These are phyloP conservation scores for Globia sparganii DNA, from an alignment of 2,888 invertebrate genomes.

Conservation along the genomic window DNA sequence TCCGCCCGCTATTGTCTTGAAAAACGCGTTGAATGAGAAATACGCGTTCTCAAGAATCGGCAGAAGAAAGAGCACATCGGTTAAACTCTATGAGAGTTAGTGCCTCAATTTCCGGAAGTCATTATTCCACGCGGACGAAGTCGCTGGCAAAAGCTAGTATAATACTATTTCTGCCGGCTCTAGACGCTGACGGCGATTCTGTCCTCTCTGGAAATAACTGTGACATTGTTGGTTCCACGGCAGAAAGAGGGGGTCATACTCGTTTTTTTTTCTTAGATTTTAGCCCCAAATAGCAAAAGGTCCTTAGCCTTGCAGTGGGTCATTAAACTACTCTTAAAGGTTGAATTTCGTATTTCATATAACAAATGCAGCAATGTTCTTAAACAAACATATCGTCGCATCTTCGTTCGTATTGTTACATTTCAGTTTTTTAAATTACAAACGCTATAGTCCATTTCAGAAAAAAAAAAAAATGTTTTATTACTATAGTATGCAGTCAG, in stretches of 20 bases:
- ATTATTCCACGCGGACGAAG: no score
- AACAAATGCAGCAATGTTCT: background rate
- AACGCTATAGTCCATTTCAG: background rate
- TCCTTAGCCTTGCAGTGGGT: background rate
- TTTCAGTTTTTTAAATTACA: background rate
- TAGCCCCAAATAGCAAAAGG: background rate
- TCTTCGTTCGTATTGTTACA: background rate
- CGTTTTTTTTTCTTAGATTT: background rate
- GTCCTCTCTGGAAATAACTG: background rate
- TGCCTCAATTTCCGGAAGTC: no score
- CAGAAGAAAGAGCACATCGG: no score
- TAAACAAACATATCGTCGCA: background rate
- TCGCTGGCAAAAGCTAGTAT: no score
- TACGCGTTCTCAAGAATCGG: no score
- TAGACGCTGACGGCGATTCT: background rate
- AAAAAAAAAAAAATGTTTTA: background rate
- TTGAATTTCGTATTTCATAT: background rate
- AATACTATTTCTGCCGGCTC: background rate
- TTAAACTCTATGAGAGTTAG: no score
- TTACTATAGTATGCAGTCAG: constrained; percentile 84
- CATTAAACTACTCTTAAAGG: background rate
- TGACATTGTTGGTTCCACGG: background rate
- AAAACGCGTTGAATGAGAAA: no score
- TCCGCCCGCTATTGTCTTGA: no score
- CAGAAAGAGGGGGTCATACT: background rate